Evolutionary conservation across 2,888 invertebrate species (phyloP).

Genomic region (Synergus japonicus): DNA sequence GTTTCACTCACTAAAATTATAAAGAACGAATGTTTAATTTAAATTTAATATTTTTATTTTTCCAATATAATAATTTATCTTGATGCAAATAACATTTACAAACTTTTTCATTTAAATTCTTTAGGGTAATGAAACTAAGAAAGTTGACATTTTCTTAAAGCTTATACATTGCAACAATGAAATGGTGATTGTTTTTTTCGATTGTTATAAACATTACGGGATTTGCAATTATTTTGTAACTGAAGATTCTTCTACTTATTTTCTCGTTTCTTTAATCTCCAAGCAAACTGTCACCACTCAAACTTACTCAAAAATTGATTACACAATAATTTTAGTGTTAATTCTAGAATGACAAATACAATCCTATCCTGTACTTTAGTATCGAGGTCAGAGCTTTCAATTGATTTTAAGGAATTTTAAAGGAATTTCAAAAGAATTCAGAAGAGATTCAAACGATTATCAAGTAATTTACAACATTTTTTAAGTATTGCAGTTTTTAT

Average conservation of each 20-base stretch:
- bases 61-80: constrained; percentile 36
- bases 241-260: background rate
- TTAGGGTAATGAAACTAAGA: constrained; percentile 39
- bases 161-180: background rate
- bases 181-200: constrained; percentile 21
- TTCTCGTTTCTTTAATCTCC: background rate
- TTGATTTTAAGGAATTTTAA: no score
- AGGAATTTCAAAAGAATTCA: no score
- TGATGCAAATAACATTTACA: constrained; percentile 21
- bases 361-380: background rate
- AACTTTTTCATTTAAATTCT: constrained; percentile 29
- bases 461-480: background rate
- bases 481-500: background rate
- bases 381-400: no score
- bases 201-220: background rate
- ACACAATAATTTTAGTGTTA: background rate
- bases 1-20: background rate
- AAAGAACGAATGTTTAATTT: background rate
- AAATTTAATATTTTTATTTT: background rate
- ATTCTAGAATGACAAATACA: background rate
- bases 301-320: background rate
- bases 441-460: no score
- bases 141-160: background rate
- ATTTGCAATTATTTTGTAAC: background rate
- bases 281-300: background rate